These are phyloP conservation scores for Lutjanus argentimaculatus DNA, from an alignment of 2,797 vertebrate species.

Conservation along the genomic window DNA sequence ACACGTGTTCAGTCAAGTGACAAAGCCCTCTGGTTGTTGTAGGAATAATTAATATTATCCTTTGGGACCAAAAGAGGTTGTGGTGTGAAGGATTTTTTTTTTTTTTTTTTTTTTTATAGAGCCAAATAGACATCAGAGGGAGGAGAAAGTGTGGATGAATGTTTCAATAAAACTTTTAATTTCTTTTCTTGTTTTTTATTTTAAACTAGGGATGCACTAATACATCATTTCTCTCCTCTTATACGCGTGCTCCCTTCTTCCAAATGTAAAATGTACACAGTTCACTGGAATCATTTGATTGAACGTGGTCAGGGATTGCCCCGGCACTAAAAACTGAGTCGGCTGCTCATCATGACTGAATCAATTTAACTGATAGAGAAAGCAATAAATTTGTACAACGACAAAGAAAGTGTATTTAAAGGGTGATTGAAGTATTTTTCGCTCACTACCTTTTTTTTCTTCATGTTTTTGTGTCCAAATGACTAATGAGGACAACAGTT, in stretches of 20 bases:
- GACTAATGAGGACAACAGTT: no score
- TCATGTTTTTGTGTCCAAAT: no score
- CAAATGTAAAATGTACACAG: neutral
- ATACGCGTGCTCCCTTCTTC: neutral
- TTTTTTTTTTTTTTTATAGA: no score
- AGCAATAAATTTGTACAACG: no score
- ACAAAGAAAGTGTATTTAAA: neutral
- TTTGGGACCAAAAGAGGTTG: neutral
- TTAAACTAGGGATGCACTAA: no score
- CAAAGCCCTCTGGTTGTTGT: neutral
- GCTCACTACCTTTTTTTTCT: no score
- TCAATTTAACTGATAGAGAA: neutral
- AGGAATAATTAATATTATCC: neutral
- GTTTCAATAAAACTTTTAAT: neutral
- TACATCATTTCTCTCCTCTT: no score
- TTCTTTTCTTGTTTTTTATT: no score
- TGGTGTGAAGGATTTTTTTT: neutral
- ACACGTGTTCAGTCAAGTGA: no score
- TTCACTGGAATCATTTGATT: neutral
- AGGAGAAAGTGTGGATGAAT: neutral
- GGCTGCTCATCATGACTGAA: neutral
- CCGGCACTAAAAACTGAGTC: no score
- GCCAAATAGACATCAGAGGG: neutral
- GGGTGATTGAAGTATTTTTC: no score
- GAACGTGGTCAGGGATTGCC: no score